Percentiles rank a stretch among this genome's conserved stretches.
These are phyloP conservation scores for Strigamia transsilvanica DNA, from an alignment of 2,888 invertebrate genomes.

Conservation along the genomic window DNA sequence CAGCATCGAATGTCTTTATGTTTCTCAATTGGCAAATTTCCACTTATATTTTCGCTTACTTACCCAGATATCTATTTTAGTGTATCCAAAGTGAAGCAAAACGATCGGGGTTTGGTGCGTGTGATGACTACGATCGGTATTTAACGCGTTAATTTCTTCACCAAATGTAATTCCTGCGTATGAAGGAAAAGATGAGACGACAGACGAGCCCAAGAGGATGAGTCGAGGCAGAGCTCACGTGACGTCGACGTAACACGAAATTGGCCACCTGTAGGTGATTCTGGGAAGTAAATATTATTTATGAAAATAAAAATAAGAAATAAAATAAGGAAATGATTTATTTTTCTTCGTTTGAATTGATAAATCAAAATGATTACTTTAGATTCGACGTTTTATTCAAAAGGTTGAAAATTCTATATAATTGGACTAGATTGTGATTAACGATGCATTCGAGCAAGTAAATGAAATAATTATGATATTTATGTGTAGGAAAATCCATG, in stretches of 20 bases:
- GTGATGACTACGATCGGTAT: neutral
- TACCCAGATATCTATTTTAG: constrained; percentile 1
- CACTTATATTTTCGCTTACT: constrained; percentile 10
- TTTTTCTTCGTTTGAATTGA: neutral
- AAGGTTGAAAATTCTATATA: neutral
- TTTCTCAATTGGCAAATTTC: neutral
- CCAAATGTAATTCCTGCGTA: constrained; percentile 22
- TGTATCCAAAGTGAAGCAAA: neutral
- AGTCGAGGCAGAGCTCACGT: constrained; percentile 18
- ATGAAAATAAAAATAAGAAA: neutral
- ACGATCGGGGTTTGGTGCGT: neutral
- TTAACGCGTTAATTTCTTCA: neutral
- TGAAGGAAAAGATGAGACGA: constrained; percentile 43
- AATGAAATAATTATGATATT: too few species aligned
- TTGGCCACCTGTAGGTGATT: constrained; percentile 24
- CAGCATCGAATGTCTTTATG: neutral
- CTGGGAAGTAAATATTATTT: neutral
- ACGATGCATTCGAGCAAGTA: too few species aligned
- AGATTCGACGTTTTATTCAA: neutral
- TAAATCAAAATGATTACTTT: neutral
- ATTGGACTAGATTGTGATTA: too few species aligned
- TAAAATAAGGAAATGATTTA: neutral
- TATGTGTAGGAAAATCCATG: neutral
- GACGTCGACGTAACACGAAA: neutral
- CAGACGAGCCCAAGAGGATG: constrained; percentile 35